Conservation (phyloP, 1,140 invertebrate species). For the Dendrolimus kikuchii region DNA sequence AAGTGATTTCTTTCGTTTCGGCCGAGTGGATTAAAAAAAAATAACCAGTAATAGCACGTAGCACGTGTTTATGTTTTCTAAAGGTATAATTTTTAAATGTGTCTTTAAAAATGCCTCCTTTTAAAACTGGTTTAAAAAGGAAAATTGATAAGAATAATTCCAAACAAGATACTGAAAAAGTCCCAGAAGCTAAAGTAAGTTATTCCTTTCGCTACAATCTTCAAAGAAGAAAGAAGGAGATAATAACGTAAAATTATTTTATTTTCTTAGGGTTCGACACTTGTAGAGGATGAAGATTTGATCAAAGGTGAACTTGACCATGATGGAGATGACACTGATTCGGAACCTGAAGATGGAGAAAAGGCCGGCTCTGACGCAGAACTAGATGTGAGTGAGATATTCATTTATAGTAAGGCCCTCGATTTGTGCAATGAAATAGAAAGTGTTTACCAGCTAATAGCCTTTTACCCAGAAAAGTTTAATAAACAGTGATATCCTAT, state of each 20-base stretch:
- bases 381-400: slow-evolving; percentile 39
- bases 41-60: too few species aligned
- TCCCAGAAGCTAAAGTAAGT: slow-evolving; percentile 17
- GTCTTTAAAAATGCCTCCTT: slow-evolving; percentile 56
- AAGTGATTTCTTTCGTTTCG: too few species aligned
- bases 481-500: too few species aligned
- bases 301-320: slow-evolving; percentile 32
- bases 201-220: slow-evolving; percentile 4
- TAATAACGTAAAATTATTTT: slow-evolving; percentile 9
- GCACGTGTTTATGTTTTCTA: too few species aligned
- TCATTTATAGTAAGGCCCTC: not conserved
- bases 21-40: too few species aligned
- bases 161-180: slow-evolving; percentile 7
- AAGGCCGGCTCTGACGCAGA: slow-evolving; percentile 37
- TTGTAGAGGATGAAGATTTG: slow-evolving; percentile 29
- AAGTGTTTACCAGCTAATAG: too few species aligned
- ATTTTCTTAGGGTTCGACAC: slow-evolving; percentile 17
- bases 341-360: slow-evolving; percentile 33
- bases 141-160: slow-evolving; percentile 27
- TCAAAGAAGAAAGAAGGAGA: not conserved
- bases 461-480: too few species aligned
- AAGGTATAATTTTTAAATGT: not conserved
- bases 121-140: slow-evolving; percentile 47
- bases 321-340: slow-evolving; percentile 41
- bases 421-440: not conserved